Evolutionary conservation across 2,888 invertebrate genomes (phyloP).

Genomic region (Cerastoderma edule): DNA sequence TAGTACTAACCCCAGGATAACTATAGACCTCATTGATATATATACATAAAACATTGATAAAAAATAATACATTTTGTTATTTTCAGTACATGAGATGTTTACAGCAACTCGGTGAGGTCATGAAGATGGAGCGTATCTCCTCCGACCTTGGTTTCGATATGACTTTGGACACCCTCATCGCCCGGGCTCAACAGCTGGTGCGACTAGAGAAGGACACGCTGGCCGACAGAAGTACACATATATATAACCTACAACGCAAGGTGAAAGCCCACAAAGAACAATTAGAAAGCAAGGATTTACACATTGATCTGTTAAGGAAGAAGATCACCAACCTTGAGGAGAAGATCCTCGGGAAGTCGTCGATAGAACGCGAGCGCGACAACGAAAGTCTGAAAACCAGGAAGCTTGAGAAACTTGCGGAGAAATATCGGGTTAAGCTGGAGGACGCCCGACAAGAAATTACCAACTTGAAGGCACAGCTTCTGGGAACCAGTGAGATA

Average conservation of each 20-base stretch:
- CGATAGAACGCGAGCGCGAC: constrained; percentile 80
- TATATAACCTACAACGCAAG: constrained; percentile 94
- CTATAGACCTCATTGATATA: too few relatives aligned
- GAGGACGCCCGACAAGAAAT: constrained; percentile 92
- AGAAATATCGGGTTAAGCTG: constrained; percentile 91
- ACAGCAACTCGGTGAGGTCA: constrained; percentile 91
- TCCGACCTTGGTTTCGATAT: constrained; percentile 92
- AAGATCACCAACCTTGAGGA: constrained; percentile 87
- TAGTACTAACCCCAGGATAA: too few relatives aligned
- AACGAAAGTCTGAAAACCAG: constrained; percentile 73
- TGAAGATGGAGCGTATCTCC: constrained; percentile 93
- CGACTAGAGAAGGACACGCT: constrained; percentile 92
- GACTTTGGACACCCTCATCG: constrained; percentile 92
- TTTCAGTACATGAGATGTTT: constrained; percentile 87
- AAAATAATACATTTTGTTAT: too few relatives aligned
- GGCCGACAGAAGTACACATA: constrained; percentile 93
- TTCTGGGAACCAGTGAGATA: constrained; percentile 81
- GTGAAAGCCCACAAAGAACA: constrained; percentile 93
- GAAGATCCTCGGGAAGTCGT: constrained; percentile 76
- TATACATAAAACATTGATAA: too few relatives aligned
- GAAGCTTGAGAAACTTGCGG: constrained; percentile 92
- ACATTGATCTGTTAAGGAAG: constrained; percentile 93
- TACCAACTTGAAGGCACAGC: constrained; percentile 90
- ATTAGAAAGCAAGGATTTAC: constrained; percentile 94
- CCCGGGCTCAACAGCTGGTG: constrained; percentile 93